Conservation (phyloP, 2,113 vertebrate species). For the Chaenogobius annularis region DNA sequence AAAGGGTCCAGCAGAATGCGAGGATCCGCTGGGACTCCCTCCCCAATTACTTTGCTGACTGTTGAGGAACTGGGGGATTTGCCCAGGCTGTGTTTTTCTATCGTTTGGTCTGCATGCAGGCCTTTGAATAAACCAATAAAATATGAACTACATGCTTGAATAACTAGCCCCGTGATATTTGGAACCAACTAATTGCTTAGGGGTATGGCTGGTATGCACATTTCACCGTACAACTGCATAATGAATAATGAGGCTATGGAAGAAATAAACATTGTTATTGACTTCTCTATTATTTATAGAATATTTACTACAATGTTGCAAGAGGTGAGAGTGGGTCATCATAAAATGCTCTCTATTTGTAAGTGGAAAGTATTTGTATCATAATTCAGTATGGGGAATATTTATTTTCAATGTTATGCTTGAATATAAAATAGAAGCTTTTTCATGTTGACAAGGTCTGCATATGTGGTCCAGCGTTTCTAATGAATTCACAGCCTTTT, state of each 20-base stretch:
- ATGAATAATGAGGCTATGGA: slow-evolving; percentile 63
- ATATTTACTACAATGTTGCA: slow-evolving; percentile 55
- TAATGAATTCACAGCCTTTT: slow-evolving; percentile 71
- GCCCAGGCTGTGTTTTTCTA: slow-evolving; percentile 51
- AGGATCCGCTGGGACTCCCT: slow-evolving; percentile 71
- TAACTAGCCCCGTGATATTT: slow-evolving; percentile 70
- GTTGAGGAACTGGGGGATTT: slow-evolving; percentile 63
- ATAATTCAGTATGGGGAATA: slow-evolving; percentile 32
- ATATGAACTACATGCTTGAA: slow-evolving; percentile 63
- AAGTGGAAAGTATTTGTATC: not conserved
- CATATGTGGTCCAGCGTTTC: slow-evolving; percentile 32
- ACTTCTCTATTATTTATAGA: slow-evolving; percentile 68
- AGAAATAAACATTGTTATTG: slow-evolving; percentile 62
- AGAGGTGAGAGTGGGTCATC: slow-evolving; percentile 29
- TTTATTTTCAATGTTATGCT: slow-evolving; percentile 11
- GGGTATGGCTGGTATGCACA: slow-evolving; percentile 47
- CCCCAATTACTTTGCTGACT: slow-evolving; percentile 75
- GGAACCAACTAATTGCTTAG: slow-evolving; percentile 65
- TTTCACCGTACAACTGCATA: slow-evolving; percentile 55
- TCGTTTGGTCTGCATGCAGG: slow-evolving; percentile 49
- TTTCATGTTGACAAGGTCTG: slow-evolving; percentile 38
- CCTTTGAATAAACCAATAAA: slow-evolving; percentile 66
- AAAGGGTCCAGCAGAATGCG: slow-evolving; percentile 42
- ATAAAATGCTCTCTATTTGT: slow-evolving; percentile 21
- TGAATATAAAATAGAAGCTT: slow-evolving; percentile 31